These are phyloP conservation scores for Macaca mulatta DNA, from an alignment of 2,113 vertebrate genomes.

Conservation along the genomic window DNA sequence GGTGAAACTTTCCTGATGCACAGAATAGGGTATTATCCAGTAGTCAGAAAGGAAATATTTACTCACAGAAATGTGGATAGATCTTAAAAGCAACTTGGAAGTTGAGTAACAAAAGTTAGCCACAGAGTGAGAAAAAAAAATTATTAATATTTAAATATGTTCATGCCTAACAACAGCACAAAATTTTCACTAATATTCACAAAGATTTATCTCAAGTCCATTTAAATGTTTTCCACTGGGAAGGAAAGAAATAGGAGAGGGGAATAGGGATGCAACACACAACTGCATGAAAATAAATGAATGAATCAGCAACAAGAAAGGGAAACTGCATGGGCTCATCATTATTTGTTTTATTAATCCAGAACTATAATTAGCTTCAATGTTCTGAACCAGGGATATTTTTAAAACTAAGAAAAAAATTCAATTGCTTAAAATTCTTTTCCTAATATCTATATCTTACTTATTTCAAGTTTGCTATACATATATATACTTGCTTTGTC, in stretches of 20 bases:
- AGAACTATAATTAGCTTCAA: not conserved
- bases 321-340: not conserved
- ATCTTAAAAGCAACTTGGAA: not conserved
- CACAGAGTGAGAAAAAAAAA: not conserved
- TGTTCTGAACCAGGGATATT: not conserved
- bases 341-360: not conserved
- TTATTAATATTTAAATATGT: not conserved
- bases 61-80: not conserved
- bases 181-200: not conserved
- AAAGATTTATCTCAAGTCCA: not conserved
- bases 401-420: not conserved
- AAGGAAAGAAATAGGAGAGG: not conserved
- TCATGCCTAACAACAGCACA: not conserved
- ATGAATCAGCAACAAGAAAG: not conserved
- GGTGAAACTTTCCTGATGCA: not conserved
- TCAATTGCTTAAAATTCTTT: not conserved
- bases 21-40: not conserved
- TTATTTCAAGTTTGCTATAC: not conserved
- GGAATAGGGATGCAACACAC: not conserved
- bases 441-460: not conserved
- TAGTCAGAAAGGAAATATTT: not conserved
- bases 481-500: not conserved
- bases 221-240: not conserved
- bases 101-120: not conserved
- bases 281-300: not conserved